These are phyloP conservation scores for Lissonota sp. DNA, from an alignment of 2,888 invertebrate species.

Conservation along the genomic window DNA sequence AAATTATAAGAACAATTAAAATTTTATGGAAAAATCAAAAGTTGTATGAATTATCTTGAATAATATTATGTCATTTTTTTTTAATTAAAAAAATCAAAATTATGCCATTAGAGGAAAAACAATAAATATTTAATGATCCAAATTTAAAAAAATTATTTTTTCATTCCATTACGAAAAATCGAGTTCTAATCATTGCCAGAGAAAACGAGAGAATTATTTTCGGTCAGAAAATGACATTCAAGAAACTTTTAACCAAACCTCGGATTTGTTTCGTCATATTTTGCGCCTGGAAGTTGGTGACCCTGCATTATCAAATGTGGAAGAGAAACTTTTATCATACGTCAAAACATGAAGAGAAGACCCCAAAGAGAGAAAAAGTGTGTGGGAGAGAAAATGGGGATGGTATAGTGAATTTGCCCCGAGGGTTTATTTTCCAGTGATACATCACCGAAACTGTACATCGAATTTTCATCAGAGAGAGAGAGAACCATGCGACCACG, in stretches of 20 bases:
- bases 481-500: constrained; percentile 11
- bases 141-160: no score
- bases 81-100: no score
- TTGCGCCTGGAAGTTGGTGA: constrained; percentile 21
- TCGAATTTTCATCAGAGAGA: constrained; percentile 61
- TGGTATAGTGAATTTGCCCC: constrained; percentile 54
- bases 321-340: constrained; percentile 59
- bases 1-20: no score
- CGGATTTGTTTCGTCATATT: constrained; percentile 21
- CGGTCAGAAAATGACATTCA: constrained; percentile 9
- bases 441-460: constrained; percentile 65
- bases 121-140: no score
- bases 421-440: constrained; percentile 65
- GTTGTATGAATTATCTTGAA: no score
- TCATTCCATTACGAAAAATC: no score
- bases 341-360: constrained; percentile 57
- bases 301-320: neutral
- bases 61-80: no score
- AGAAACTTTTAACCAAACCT: constrained; percentile 15
- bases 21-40: no score
- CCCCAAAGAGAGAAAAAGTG: constrained; percentile 21
- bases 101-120: no score
- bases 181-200: neutral
- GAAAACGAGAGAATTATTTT: constrained; percentile 15
- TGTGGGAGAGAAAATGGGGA: constrained; percentile 32